Base-by-base conservation (phyloP, 2,888 invertebrate genomes). In the Tholera decimalis region DNA sequence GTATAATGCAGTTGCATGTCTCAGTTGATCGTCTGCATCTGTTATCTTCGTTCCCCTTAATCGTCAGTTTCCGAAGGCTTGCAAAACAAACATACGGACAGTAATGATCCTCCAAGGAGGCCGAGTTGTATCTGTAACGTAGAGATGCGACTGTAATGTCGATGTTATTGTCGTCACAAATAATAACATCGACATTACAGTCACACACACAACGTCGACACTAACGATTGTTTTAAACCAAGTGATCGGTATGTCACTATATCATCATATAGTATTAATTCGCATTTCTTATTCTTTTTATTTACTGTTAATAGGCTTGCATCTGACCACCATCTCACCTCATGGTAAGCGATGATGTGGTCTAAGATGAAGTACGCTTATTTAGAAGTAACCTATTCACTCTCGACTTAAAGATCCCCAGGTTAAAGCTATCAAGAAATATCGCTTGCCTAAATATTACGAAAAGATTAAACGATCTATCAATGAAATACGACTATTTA, bases 51-150 rank as follows among this genome's bases (percentile, higher is more conserved):
- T 83, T 79, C 76, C 60, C 79, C 76, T 84, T 90, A 91, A 92
- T 91, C 89, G 86, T 79, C 86, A 83, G 89, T 90, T 90, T 88
- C 89, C 88, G 87, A 88, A 85, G 85, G 81, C 74, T 79, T 77
- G 83, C 88, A 92, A 92, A 92, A 92, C 90, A 92, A 92, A 93
- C 90, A 92, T 69, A 80, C 79, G 66, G 78, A 85, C 82, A 75
- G 86, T 91, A 91, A 92, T 91, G 84, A 88, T 84, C 78, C 82
- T 75, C 77, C 80, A 81, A 63, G 68, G 73, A 80, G 78, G 78
- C 80, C 71, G 30, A 77, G 82, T 73, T 86, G 85, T 88, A 88
- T 80, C 74, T 72, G 68, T 75, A 55, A 43, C 20, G 13, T n/a
- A 63, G 73, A 13, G 71, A 30, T 61, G 70, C 30, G 18, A 22